Percentiles rank a stretch among this genome's conserved stretches.
Conservation (phyloP, 2,888 invertebrate genomes). For the Myopa tessellatipennis region DNA sequence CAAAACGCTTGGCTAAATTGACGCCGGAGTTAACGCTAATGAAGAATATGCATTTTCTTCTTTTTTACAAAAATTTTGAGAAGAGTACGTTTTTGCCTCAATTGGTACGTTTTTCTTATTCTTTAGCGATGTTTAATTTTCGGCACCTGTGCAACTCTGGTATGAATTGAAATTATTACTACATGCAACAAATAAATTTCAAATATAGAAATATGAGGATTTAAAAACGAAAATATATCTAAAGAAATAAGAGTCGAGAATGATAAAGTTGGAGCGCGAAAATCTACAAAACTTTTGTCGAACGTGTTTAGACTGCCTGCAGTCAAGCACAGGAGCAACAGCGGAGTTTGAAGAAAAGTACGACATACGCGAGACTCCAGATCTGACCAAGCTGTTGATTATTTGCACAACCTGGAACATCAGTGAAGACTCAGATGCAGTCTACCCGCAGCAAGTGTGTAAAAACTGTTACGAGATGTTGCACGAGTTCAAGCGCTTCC, state of each 20-base stretch:
- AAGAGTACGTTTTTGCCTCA: too few species aligned
- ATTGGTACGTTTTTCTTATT: too few species aligned
- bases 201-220: background rate
- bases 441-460: constrained; percentile 21
- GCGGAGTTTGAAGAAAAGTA: background rate
- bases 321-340: background rate
- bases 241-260: background rate
- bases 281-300: constrained; percentile 30
- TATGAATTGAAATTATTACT: too few species aligned
- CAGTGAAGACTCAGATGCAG: background rate
- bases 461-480: constrained; percentile 6
- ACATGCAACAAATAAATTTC: too few species aligned
- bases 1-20: too few species aligned
- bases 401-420: constrained; percentile 15
- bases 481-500: constrained; percentile 14
- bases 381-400: constrained; percentile 11
- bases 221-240: background rate
- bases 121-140: too few species aligned
- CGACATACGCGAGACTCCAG: constrained; percentile 21
- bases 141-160: too few species aligned
- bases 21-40: too few species aligned
- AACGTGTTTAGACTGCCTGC: constrained; percentile 10
- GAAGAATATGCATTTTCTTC: too few species aligned
- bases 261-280: constrained; percentile 1
- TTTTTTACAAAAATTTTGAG: too few species aligned